Conservation (phyloP, 2,113 vertebrate species). For the Triplophysa tibetana region DNA sequence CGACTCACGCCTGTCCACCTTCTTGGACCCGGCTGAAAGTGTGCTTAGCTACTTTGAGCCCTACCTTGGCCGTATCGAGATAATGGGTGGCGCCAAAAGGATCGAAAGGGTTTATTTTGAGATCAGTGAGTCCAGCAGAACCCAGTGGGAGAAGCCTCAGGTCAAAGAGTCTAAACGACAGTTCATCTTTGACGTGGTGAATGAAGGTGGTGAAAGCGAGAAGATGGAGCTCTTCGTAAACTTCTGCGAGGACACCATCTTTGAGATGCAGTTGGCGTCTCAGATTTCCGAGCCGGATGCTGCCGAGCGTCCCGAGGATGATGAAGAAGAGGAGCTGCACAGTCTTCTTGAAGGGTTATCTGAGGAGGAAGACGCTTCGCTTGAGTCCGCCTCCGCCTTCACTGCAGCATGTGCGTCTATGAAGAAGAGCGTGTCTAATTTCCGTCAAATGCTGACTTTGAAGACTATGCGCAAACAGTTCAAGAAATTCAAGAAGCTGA, state of each 20-base stretch:
- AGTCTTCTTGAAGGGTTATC: constrained; percentile 74
- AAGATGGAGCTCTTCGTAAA: constrained; percentile 99
- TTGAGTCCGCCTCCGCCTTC: constrained; percentile 87
- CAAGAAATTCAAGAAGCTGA: constrained; percentile 88
- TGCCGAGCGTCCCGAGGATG: constrained; percentile 81
- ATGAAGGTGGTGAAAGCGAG: constrained; percentile 93
- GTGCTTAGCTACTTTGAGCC: constrained; percentile 96
- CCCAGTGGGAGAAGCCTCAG: constrained; percentile 98
- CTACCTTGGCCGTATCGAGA: constrained; percentile 94
- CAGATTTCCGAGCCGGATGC: constrained; percentile 91
- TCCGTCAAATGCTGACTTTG: constrained; percentile 79
- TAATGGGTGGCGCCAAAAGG: constrained; percentile 95
- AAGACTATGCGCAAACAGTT: constrained; percentile 85
- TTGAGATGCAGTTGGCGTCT: constrained; percentile 98
- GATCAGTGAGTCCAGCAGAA: constrained; percentile 95
- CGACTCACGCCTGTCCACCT: constrained; percentile 85
- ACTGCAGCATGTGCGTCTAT: constrained; percentile 78
- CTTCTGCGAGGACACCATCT: constrained; percentile 98
- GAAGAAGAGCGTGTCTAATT: constrained; percentile 74
- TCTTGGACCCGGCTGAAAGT: constrained; percentile 90
- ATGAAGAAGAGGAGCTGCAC: constrained; percentile 78
- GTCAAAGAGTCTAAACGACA: constrained; percentile 97
- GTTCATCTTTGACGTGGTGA: constrained; percentile 98
- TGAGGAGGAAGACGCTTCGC: constrained; percentile 74
- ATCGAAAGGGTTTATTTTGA: constrained; percentile 98